Evolutionary conservation across 2,888 invertebrate species (phyloP), one percentile per base, ranked within the genome.

Genomic region (Stratiomys singularior): DNA sequence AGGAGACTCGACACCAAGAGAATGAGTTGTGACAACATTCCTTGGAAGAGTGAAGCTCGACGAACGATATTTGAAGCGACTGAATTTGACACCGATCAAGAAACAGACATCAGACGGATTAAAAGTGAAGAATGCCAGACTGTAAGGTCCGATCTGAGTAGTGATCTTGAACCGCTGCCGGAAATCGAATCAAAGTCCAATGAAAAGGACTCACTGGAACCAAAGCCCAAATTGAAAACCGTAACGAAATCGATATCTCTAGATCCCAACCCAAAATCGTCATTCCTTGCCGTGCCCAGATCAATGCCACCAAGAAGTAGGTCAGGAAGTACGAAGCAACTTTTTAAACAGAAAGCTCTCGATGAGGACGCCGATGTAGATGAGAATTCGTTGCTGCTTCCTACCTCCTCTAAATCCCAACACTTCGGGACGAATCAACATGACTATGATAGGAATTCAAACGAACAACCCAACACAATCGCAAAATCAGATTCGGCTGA

Each of bases 311-410:
- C 85, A 82, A 83, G 86, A 60, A 87, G 85, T 81, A 85, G 87
- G 79, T 87, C 87, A 78, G 86, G 85, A 80, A 90, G 90, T 83
- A 89, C 89, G 25, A 90, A 89, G 81, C 89, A 90, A 83, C 85
- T 90, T 13, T 90, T 90, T 82, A 90, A 90, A 82, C 90, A 90
- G 81, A 86, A 88, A 81, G 89, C 90, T 0, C 86, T 90, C 78
- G 90, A 90, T 80, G 90, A 90, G 81, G 86, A 89, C 79, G 85
- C 85, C 58, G 87, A 87, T 80, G 86, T 88, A 9, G 89, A 89
- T 81, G 90, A 90, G 81, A 89, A 86, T 46, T 88, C 89, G 64
- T 86, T 89, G 81, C 82, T 90, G 67, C 80, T 88, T 80, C 88
- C 88, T 7, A 81, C 81, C 63, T 52, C 78, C 9, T 72, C 80